Conservation (phyloP, 2,888 invertebrate genomes). For the Scelioninae gen. 2 region DNA sequence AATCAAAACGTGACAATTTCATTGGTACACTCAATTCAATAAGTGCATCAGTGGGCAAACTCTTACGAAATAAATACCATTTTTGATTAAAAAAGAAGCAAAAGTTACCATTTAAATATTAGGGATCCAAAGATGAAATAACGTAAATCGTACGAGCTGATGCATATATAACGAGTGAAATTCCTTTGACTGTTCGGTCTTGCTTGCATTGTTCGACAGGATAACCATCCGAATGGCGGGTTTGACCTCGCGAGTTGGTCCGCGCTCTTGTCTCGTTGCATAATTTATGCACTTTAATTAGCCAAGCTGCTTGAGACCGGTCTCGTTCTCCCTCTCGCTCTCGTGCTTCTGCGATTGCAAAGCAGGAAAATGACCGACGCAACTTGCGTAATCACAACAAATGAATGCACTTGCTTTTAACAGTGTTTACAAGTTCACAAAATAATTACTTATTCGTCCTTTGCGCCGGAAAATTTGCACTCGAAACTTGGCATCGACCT, state of each 20-base stretch:
- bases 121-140: too few relatives aligned
- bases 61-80: too few relatives aligned
- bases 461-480: too few relatives aligned
- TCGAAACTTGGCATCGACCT: too few relatives aligned
- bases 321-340: constrained; percentile 21
- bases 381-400: constrained; percentile 40
- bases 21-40: too few relatives aligned
- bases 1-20: too few relatives aligned
- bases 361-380: constrained; percentile 43
- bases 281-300: constrained; percentile 69
- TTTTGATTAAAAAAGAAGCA: too few relatives aligned
- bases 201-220: constrained; percentile 26
- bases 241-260: constrained; percentile 60
- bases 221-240: constrained; percentile 27
- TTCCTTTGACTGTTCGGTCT: constrained; percentile 29
- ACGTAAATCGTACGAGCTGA: too few relatives aligned
- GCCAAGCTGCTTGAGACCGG: constrained; percentile 61
- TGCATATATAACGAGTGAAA: constrained; percentile 12
- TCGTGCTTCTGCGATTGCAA: constrained; percentile 32
- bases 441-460: constrained; percentile 31
- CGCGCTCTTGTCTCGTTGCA: constrained; percentile 59
- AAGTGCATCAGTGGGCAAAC: too few relatives aligned
- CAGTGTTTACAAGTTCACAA: constrained; percentile 6
- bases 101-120: too few relatives aligned
- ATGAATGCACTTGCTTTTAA: constrained; percentile 20